These are phyloP conservation scores for Tillus elongatus DNA, from an alignment of 2,888 invertebrate genomes.

Conservation along the genomic window DNA sequence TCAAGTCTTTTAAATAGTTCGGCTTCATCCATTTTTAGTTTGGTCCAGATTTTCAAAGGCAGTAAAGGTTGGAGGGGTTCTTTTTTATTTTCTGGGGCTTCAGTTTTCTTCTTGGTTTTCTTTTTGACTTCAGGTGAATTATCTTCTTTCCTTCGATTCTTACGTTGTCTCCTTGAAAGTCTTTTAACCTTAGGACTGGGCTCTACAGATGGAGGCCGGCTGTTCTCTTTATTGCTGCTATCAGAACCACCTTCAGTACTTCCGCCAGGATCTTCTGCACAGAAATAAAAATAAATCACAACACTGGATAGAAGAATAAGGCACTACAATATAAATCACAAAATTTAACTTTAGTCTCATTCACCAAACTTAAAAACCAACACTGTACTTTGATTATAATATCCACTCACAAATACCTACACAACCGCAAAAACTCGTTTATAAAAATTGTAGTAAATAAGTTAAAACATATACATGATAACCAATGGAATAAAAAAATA, in stretches of 20 bases:
- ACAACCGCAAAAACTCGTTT: no score
- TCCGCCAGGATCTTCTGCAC: slow-evolving; percentile 39
- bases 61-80: slow-evolving; percentile 9
- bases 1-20: slow-evolving; percentile 51
- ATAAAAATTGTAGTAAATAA: no score
- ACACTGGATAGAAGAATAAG: no score
- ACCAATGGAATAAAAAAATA: no score
- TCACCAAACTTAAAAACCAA: no score
- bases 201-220: slow-evolving; percentile 43
- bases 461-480: no score
- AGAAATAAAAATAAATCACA: slow-evolving; percentile 27
- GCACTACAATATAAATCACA: no score
- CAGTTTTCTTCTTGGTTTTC: slow-evolving; percentile 23
- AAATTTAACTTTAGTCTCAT: no score
- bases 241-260: slow-evolving; percentile 31
- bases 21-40: slow-evolving; percentile 44
- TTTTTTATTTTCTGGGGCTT: slow-evolving; percentile 15
- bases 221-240: slow-evolving; percentile 31
- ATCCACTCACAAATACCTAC: no score
- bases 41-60: slow-evolving; percentile 38
- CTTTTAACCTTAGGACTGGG: slow-evolving; percentile 42
- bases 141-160: slow-evolving; percentile 40
- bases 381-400: no score
- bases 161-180: slow-evolving; percentile 47
- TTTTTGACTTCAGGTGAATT: slow-evolving; percentile 28